Evolutionary conservation across 2,113 vertebrate species (phyloP).

Genomic region (Anoura caudifer): DNA sequence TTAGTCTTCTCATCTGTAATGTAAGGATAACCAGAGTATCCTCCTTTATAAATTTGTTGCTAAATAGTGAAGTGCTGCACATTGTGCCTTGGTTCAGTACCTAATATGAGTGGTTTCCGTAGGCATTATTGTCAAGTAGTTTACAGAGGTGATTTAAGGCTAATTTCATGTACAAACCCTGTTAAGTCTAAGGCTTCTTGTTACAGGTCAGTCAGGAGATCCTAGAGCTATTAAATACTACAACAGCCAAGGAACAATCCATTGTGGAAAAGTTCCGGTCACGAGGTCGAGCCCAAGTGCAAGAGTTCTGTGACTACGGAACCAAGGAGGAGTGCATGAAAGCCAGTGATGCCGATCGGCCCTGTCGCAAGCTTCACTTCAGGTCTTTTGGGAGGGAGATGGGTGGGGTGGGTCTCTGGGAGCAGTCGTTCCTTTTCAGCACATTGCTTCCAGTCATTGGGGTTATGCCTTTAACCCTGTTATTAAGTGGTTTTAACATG

Average conservation of each 20-base stretch:
- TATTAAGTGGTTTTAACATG: background rate
- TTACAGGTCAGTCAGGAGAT: constrained; percentile 93
- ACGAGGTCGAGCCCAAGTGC: constrained; percentile 92
- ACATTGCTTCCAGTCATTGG: background rate
- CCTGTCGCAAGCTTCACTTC: constrained; percentile 92
- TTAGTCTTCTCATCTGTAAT: background rate
- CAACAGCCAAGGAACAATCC: constrained; percentile 94
- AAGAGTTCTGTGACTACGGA: constrained; percentile 95
- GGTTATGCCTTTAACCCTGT: background rate
- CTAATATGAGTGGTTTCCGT: background rate
- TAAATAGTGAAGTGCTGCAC: background rate
- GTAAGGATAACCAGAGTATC: background rate
- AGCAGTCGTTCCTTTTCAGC: background rate
- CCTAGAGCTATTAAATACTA: constrained; percentile 92
- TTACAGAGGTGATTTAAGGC: constrained; percentile 30
- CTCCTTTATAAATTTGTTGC: background rate
- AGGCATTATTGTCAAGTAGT: background rate
- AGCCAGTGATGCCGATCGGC: constrained; percentile 87
- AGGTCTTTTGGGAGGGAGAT: constrained; percentile 78
- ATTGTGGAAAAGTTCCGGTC: constrained; percentile 96
- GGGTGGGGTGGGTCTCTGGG: background rate
- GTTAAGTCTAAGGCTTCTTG: constrained; percentile 41
- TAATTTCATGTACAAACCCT: constrained; percentile 28
- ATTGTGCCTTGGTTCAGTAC: background rate
- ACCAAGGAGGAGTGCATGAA: constrained; percentile 94